Evolutionary conservation across 2,113 vertebrate species (phyloP).

Genomic region (Notarius quadriscutis): DNA sequence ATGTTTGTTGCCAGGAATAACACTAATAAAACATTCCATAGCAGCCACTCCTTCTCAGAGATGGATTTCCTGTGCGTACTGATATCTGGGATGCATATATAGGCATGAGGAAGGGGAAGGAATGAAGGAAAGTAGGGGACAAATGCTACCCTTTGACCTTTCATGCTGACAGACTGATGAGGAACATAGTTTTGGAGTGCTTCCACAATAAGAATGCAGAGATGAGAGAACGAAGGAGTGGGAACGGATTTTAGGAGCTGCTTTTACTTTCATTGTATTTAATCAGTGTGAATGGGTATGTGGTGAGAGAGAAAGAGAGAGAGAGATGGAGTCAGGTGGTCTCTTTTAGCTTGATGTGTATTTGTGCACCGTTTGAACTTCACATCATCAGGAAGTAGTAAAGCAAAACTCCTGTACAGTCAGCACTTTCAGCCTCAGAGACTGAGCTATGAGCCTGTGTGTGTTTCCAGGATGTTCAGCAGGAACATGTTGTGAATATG

Average conservation of each 20-base stretch:
- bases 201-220: background rate
- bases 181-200: background rate
- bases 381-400: background rate
- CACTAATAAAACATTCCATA: conserved; percentile 76
- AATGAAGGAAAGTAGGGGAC: conserved; percentile 22
- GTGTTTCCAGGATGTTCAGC: background rate
- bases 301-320: background rate
- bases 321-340: background rate
- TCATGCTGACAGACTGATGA: conserved; percentile 19
- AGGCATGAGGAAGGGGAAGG: conserved; percentile 56
- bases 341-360: background rate
- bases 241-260: background rate
- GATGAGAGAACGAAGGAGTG: background rate
- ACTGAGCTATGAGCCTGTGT: background rate
- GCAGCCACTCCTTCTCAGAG: conserved; percentile 62
- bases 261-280: background rate
- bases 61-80: conserved; percentile 69
- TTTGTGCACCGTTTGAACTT: background rate
- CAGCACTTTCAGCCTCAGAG: conserved; percentile 11
- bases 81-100: conserved; percentile 66
- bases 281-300: background rate
- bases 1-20: conserved; percentile 74
- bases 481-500: background rate
- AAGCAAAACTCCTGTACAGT: background rate
- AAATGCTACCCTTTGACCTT: background rate